These are phyloP conservation scores for Tautogolabrus adspersus DNA, from an alignment of 2,113 vertebrate genomes.

Conservation along the genomic window DNA sequence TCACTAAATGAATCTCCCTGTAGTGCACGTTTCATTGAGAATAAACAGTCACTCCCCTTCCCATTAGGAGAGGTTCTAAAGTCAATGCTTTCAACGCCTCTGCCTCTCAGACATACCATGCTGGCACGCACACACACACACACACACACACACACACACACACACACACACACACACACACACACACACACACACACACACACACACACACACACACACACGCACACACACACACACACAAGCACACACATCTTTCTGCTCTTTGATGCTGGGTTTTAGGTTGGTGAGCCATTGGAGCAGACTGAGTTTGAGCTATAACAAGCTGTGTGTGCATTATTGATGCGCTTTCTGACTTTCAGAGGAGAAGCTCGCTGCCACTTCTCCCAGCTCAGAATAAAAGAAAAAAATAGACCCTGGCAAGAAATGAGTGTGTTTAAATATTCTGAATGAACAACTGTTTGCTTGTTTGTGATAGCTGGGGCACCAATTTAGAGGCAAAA, in stretches of 20 bases:
- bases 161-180: neutral
- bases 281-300: constrained; percentile 65
- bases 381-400: constrained; percentile 25
- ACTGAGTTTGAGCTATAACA: constrained; percentile 75
- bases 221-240: neutral
- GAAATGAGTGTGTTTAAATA: constrained; percentile 31
- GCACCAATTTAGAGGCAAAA: neutral
- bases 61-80: constrained; percentile 50
- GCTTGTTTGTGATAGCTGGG: constrained; percentile 10
- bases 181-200: neutral
- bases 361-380: constrained; percentile 62
- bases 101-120: constrained; percentile 34
- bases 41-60: constrained; percentile 31
- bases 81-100: constrained; percentile 58
- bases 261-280: constrained; percentile 68
- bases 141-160: neutral
- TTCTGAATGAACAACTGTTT: constrained; percentile 51
- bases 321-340: constrained; percentile 80
- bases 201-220: constrained; percentile 6
- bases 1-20: constrained; percentile 17
- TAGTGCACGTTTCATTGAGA: constrained; percentile 13
- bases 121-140: constrained; percentile 20
- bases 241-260: constrained; percentile 30
- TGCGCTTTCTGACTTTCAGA: constrained; percentile 61
- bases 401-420: neutral